These are phyloP conservation scores for Polydrusus cervinus DNA, from an alignment of 2,888 invertebrate species.

Conservation along the genomic window DNA sequence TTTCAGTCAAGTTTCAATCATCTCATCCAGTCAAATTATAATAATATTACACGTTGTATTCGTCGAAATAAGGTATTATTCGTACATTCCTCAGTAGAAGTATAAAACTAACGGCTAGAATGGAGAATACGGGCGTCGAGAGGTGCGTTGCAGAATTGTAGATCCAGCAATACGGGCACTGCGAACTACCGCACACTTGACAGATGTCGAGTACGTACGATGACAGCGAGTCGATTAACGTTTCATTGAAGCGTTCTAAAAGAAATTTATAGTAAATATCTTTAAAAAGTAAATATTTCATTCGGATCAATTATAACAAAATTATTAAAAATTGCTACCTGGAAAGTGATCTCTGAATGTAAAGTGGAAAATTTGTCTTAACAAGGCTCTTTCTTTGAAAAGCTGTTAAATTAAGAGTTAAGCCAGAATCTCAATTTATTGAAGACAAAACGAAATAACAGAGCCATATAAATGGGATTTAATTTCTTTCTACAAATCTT, in stretches of 20 bases:
- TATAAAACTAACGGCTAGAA: slow-evolving; percentile 21
- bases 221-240: slow-evolving; percentile 90
- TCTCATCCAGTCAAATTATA: not conserved
- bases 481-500: too few relatives aligned
- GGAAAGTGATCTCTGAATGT: too few relatives aligned
- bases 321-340: too few relatives aligned
- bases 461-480: too few relatives aligned
- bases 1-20: slow-evolving; percentile 29
- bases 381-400: too few relatives aligned
- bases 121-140: slow-evolving; percentile 21
- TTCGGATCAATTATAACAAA: too few relatives aligned
- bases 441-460: too few relatives aligned
- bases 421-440: too few relatives aligned
- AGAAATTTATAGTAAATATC: slow-evolving; percentile 55
- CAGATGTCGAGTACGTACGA: slow-evolving; percentile 93
- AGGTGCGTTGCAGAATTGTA: slow-evolving; percentile 78
- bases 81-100: slow-evolving; percentile 24
- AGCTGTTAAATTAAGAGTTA: too few relatives aligned
- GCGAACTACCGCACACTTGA: slow-evolving; percentile 95
- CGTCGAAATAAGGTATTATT: slow-evolving; percentile 27
- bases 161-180: slow-evolving; percentile 93
- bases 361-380: too few relatives aligned
- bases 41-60: slow-evolving; percentile 35
- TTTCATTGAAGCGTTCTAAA: slow-evolving; percentile 93
- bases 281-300: too few relatives aligned